Evolutionary conservation across 1,140 invertebrate species (phyloP).

Genomic region (Drosophila athabasca): DNA sequence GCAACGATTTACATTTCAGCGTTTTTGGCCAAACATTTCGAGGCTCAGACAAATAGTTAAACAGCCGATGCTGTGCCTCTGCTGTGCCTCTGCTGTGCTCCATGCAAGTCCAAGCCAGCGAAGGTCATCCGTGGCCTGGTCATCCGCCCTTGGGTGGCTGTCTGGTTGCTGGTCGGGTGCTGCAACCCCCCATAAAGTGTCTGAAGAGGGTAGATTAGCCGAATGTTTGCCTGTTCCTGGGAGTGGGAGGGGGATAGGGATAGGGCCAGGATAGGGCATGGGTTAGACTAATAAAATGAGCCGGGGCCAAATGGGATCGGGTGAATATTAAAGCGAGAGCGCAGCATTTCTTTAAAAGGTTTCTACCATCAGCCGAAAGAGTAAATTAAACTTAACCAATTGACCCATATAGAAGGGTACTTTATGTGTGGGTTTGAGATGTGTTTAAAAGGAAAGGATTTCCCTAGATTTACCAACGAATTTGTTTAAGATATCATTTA

Average conservation of each 20-base stretch:
- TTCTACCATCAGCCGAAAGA: too few species aligned
- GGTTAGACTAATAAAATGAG: constrained; percentile 21
- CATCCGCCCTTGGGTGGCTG: too few species aligned
- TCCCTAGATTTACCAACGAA: too few species aligned
- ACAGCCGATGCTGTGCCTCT: too few species aligned
- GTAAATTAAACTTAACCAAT: constrained; percentile 4
- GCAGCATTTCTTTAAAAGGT: constrained; percentile 10
- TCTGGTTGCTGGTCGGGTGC: too few species aligned
- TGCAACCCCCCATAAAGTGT: constrained; percentile 41
- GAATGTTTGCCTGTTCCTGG: constrained; percentile 12
- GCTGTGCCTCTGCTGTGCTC: too few species aligned
- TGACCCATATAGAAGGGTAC: neutral
- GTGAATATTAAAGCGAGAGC: constrained; percentile 1
- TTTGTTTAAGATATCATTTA: too few species aligned
- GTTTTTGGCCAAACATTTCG: constrained; percentile 22
- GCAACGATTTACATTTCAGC: constrained; percentile 49
- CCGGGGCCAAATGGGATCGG: constrained; percentile 5
- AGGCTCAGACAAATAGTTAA: constrained; percentile 33
- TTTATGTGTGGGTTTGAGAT: too few species aligned
- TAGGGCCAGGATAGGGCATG: too few species aligned
- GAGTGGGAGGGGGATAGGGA: neutral
- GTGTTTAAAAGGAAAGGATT: too few species aligned
- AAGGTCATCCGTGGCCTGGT: constrained; percentile 13
- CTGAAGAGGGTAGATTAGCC: constrained; percentile 70
- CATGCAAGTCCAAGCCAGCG: neutral